Conservation (phyloP, 2,888 invertebrate species). For the Mythimna loreyi region DNA sequence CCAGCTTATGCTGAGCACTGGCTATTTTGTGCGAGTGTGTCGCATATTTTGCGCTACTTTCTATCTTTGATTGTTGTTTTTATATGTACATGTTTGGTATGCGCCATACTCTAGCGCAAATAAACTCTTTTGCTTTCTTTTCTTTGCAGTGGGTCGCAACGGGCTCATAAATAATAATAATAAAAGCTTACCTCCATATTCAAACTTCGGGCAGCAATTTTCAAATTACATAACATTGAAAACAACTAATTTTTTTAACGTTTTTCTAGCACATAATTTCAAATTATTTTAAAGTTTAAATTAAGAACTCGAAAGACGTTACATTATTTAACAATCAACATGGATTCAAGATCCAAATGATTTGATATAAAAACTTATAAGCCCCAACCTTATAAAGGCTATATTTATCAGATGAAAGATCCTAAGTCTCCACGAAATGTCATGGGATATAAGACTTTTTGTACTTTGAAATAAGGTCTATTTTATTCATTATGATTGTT, state of each 20-base stretch:
- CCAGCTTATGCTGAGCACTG: too few relatives aligned
- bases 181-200: slow-evolving; percentile 37
- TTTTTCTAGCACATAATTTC: background rate
- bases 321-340: background rate
- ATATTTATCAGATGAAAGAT: background rate
- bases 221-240: background rate
- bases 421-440: background rate
- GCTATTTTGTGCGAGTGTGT: too few relatives aligned
- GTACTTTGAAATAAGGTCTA: background rate
- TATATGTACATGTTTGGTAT: too few relatives aligned
- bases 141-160: too few relatives aligned
- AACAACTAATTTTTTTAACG: background rate
- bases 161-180: too few relatives aligned
- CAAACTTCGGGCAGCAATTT: background rate
- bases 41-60: too few relatives aligned
- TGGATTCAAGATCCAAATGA: slow-evolving; percentile 16
- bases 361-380: background rate
- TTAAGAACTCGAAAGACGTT: background rate
- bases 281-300: background rate
- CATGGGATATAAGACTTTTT: slow-evolving; percentile 3
- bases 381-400: slow-evolving; percentile 24
- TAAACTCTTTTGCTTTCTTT: too few relatives aligned
- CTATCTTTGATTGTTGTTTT: too few relatives aligned
- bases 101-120: too few relatives aligned
- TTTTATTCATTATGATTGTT: background rate